A percentile compares a stretch with the other conserved stretches of the same genome.
These are phyloP conservation scores for Eriosoma lanigerum DNA, from an alignment of 1,140 invertebrate species.

Conservation along the genomic window DNA sequence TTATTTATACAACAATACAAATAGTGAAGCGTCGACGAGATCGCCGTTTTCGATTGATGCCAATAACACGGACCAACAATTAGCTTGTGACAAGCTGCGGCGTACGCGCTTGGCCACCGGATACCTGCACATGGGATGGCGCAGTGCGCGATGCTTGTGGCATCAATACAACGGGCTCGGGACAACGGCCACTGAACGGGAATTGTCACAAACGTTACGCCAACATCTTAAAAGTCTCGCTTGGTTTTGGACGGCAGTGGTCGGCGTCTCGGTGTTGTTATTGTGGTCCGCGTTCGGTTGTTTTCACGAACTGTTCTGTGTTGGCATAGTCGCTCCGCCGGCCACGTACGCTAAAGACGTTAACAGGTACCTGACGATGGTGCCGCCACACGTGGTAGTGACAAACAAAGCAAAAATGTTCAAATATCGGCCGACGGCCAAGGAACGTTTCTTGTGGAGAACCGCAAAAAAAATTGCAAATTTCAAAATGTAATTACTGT, in stretches of 20 bases:
- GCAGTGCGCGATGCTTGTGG: not conserved
- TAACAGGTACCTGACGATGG: constrained; percentile 10
- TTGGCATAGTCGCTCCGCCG: not conserved
- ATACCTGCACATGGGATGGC: constrained; percentile 24
- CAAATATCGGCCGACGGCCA: not conserved
- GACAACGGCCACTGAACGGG: not conserved
- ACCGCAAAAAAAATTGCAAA: constrained; percentile 24
- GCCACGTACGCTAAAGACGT: constrained; percentile 10
- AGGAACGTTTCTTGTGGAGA: constrained; percentile 28
- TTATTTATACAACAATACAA: too few species aligned
- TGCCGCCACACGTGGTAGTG: constrained; percentile 9
- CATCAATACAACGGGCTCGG: not conserved
- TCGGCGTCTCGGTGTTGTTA: not conserved
- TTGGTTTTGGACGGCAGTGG: not conserved
- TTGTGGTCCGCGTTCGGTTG: constrained; percentile 16
- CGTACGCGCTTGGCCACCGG: too few species aligned
- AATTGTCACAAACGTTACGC: not conserved
- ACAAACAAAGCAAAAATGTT: constrained; percentile 25
- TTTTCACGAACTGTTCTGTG: constrained; percentile 23
- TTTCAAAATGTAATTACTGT: not conserved
- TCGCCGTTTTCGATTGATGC: not conserved
- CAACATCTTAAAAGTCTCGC: not conserved
- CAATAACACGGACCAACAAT: not conserved
- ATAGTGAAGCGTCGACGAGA: not conserved
- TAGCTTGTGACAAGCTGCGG: not conserved